These are phyloP conservation scores for Eutolmus rufibarbis DNA, from an alignment of 2,888 invertebrate genomes.

Conservation along the genomic window DNA sequence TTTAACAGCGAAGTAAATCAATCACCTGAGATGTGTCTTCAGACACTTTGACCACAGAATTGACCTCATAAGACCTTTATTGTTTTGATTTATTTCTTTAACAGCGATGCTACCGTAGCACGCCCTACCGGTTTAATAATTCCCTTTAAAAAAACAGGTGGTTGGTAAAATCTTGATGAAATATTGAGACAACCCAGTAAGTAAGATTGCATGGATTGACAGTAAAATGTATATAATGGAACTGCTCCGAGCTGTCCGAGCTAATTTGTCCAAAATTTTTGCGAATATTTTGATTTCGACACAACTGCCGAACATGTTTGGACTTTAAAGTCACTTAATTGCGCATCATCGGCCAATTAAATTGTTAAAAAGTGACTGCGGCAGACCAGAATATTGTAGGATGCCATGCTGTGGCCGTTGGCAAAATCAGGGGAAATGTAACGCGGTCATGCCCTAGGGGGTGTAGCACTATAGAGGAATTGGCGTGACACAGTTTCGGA, in stretches of 20 bases:
- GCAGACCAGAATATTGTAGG: not conserved
- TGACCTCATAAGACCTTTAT: not conserved
- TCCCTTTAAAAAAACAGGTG: not conserved
- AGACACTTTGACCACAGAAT: not conserved
- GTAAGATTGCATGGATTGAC: not conserved
- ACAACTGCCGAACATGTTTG: not conserved
- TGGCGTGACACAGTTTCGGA: not conserved
- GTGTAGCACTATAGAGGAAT: not conserved
- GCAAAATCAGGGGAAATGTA: not conserved
- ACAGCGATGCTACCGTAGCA: not conserved
- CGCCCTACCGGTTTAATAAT: not conserved
- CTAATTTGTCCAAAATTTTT: not conserved
- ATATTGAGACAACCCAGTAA: not conserved
- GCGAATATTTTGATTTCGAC: not conserved
- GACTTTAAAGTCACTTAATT: not conserved
- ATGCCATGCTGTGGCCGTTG: not conserved
- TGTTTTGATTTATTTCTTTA: not conserved
- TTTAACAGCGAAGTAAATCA: not conserved
- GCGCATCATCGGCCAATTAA: not conserved
- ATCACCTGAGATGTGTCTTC: not conserved
- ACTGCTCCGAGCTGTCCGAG: not conserved
- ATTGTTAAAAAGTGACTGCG: not conserved
- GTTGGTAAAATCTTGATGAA: not conserved
- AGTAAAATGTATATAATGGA: not conserved
- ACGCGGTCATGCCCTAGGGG: not conserved